phyloP scores from a whole-genome alignment of 2,113 vertebrate genomes.

The Lampris megalopsis region DNA sequence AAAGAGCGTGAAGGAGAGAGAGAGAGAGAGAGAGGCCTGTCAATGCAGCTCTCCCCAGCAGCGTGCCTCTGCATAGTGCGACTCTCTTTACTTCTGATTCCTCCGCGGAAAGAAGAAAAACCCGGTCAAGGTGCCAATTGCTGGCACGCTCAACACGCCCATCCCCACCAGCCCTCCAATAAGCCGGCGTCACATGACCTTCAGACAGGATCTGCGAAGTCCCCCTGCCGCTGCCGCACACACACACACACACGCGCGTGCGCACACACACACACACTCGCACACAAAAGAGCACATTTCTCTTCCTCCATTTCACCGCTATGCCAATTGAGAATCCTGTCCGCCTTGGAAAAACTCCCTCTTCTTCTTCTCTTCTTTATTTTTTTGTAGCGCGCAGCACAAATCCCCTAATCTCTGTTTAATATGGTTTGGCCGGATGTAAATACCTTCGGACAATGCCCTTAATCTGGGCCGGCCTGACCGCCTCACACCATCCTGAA shows the following conservation, averaged over 20 bases:
- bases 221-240: background rate
- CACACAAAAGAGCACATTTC: slow-evolving; percentile 71
- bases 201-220: slow-evolving; percentile 68
- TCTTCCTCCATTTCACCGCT: slow-evolving; percentile 83
- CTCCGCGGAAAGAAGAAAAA: slow-evolving; percentile 45
- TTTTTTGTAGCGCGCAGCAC: slow-evolving; percentile 44
- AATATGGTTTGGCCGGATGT: slow-evolving; percentile 88
- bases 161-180: no score
- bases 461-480: slow-evolving; percentile 85
- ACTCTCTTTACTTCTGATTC: slow-evolving; percentile 53
- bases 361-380: slow-evolving; percentile 21
- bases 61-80: slow-evolving; percentile 43
- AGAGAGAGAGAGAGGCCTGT: slow-evolving; percentile 9
- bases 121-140: slow-evolving; percentile 52
- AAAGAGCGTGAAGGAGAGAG: slow-evolving; percentile 3
- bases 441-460: slow-evolving; percentile 85
- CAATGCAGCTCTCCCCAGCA: slow-evolving; percentile 34
- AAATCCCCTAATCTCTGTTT: slow-evolving; percentile 86
- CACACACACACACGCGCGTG: no score
- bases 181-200: slow-evolving; percentile 79
- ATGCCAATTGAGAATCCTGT: slow-evolving; percentile 77
- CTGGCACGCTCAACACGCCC: slow-evolving; percentile 60
- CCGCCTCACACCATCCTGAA: slow-evolving; percentile 74
- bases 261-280: slow-evolving; percentile 27
- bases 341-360: slow-evolving; percentile 67